Evolutionary conservation across 2,113 vertebrate genomes (phyloP), one percentile per base, ranked within the genome.

Genomic region (Amia ocellicauda): DNA sequence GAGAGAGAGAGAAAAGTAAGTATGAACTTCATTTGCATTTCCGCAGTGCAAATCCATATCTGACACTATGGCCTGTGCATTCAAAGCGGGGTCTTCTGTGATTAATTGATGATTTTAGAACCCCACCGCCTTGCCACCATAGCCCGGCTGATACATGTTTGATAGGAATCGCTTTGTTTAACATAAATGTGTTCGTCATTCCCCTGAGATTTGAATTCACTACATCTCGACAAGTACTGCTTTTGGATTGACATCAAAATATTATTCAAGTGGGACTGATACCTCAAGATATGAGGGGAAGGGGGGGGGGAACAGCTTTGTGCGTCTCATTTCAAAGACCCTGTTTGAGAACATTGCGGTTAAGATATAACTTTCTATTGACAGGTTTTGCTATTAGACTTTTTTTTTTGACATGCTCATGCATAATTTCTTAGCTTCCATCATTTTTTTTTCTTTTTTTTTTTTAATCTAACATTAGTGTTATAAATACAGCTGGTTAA

Each of bases 221-320:
- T 74, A 80, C 60, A 75, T 36, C 31, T 11, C 11, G 31, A 36
- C 31, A 36, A 36, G 5, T 36, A 36, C 31, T 36, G 5, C 56
- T 70, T 72, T 73, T 64, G 65, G 68, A 78, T 80, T 81, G 76
- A 71, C 55, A 75, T 81, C 72, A 68, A 69, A 67, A 78, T 80
- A 71, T 82, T 74, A 78, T 64, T 79, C 75, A 73, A 67, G 80
- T 76, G 70, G 74, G 83, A 85, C 75, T 78, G 78, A 78, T 82
- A 69, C 68, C 63, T 61, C 11, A 16, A 68, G 71, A 79, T 67
- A 66, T 74, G 77, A 82, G 51, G n/a, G n/a, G n/a, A n/a, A n/a
- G n/a, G n/a, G n/a, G n/a, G n/a, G n/a, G n/a, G n/a, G 11, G 11
- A 36, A 36, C 31, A 36, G 31, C 31, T 36, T 36, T 36, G 31